Evolutionary conservation across 2,888 invertebrate species (phyloP), one percentile per base, ranked within the genome.

Genomic region (Bruchidius siliquastri): DNA sequence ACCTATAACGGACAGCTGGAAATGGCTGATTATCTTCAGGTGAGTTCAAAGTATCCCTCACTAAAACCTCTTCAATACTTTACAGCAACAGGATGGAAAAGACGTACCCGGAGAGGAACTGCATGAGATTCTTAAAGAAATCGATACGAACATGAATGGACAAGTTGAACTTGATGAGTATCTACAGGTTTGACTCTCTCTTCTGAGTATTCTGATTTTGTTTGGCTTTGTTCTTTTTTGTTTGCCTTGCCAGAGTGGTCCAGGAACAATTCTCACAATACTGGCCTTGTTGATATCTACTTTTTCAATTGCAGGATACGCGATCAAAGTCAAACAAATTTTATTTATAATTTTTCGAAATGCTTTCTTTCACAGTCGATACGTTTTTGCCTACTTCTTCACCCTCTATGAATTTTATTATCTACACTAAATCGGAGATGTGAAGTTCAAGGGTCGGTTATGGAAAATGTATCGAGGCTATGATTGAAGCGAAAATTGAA

Each of bases 121-220:
- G 83, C 99, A 99, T 89, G 98, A 98, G 87, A 97, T 99, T 86
- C 92, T 99, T 82, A 92, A 91, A 87, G 99, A 99, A 90, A 98
- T 99, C 86, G 99, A 99, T 90, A 94, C 98, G 84, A 99, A 98
- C 88, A 97, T 98, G 93, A 99, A 99, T 88, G 99, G 99, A 84
- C 98, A 99, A 90, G 97, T 99, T 85, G 99, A 99, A 88, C 92
- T 99, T 87, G 98, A 98, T 87, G 99, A 99, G 88, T 99, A 98
- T 88, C 91, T 99, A 86, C 98, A 99, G 96, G 99, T 98, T 90
- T 88, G 89, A 74, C 32, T n/a, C 68, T 66, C 4, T 13, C 21
- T 67, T 67, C n/a, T 67, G 4, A 67, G 68, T 67, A 67, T 71
- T 30, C 21, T 32, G n/a, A 71, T 69, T 66, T 22, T 67, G 30